Evolutionary conservation across 2,113 vertebrate species (phyloP).

Genomic region (Salvelinus sp.): DNA sequence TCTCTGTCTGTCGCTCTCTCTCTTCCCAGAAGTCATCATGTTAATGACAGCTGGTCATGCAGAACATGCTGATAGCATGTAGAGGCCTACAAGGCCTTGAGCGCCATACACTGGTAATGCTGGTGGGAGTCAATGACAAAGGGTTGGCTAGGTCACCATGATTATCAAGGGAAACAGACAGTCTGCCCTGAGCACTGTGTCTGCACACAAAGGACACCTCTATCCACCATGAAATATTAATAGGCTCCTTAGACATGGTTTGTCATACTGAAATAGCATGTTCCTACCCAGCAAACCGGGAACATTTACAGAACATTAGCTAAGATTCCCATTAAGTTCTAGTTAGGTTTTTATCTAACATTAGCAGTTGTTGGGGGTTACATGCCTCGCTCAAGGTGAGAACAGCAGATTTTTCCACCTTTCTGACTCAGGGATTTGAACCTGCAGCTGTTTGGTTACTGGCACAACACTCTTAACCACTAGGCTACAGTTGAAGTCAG

Average conservation of each 20-base stretch:
- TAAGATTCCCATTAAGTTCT: too few relatives aligned
- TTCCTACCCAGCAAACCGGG: background rate
- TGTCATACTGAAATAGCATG: constrained; percentile 3
- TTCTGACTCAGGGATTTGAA: too few relatives aligned
- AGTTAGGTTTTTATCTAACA: too few relatives aligned
- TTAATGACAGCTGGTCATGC: constrained; percentile 30
- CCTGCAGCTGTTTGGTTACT: too few relatives aligned
- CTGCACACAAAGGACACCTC: constrained; percentile 9
- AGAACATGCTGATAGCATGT: constrained; percentile 19
- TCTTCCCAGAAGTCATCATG: background rate
- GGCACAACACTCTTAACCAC: too few relatives aligned
- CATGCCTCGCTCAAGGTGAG: too few relatives aligned
- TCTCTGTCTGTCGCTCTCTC: constrained; percentile 39
- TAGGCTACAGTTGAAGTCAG: too few relatives aligned
- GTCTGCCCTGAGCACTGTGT: constrained; percentile 5
- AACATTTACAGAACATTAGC: too few relatives aligned
- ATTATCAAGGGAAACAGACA: constrained; percentile 11
- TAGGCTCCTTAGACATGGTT: background rate
- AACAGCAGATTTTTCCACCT: too few relatives aligned
- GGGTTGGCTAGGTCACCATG: constrained; percentile 15
- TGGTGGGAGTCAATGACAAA: constrained; percentile 1
- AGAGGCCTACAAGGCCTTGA: background rate
- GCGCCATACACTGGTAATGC: background rate
- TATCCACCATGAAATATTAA: constrained; percentile 9
- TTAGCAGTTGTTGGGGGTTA: too few relatives aligned